Evolutionary conservation across 2,888 invertebrate species (phyloP).

Genomic region (Esperia sulphurella): DNA sequence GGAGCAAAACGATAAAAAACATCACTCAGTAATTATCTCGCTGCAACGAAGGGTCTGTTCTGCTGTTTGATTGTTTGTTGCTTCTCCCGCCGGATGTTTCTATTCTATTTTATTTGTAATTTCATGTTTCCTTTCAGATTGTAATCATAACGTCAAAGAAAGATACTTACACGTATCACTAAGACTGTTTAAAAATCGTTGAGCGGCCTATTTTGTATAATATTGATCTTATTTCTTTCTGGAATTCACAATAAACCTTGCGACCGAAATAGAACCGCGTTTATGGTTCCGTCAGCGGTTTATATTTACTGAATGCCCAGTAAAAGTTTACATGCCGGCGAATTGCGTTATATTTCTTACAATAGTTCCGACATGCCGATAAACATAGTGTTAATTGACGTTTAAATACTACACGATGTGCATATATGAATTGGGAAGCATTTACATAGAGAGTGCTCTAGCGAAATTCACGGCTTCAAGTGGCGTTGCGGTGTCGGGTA

Average conservation of each 20-base stretch:
- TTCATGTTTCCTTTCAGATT: slow-evolving; percentile 20
- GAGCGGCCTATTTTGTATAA: background rate
- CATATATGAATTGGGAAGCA: slow-evolving; percentile 49
- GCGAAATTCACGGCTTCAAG: slow-evolving; percentile 48
- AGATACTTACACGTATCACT: background rate
- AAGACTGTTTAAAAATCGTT: background rate
- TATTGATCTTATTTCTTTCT: slow-evolving; percentile 4
- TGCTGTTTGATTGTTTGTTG: slow-evolving; percentile 62
- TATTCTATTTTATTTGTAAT: slow-evolving; percentile 39
- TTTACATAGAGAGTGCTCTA: slow-evolving; percentile 51
- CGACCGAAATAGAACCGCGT: slow-evolving; percentile 2
- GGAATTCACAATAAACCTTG: slow-evolving; percentile 1
- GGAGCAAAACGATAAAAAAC: slow-evolving; percentile 36
- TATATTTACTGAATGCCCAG: slow-evolving; percentile 7
- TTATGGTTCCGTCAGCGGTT: slow-evolving; percentile 6
- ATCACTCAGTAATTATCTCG: slow-evolving; percentile 51
- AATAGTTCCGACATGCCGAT: slow-evolving; percentile 13
- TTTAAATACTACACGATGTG: slow-evolving; percentile 25
- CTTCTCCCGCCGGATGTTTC: slow-evolving; percentile 60
- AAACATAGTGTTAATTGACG: slow-evolving; percentile 19
- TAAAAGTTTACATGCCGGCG: slow-evolving; percentile 9
- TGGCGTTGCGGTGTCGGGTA: slow-evolving; percentile 44
- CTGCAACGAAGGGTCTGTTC: slow-evolving; percentile 43
- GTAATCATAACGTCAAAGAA: slow-evolving; percentile 3
- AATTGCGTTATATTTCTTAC: slow-evolving; percentile 13